Conservation (phyloP, 2,113 vertebrate genomes). For the Macheiramphus alcinus region DNA sequence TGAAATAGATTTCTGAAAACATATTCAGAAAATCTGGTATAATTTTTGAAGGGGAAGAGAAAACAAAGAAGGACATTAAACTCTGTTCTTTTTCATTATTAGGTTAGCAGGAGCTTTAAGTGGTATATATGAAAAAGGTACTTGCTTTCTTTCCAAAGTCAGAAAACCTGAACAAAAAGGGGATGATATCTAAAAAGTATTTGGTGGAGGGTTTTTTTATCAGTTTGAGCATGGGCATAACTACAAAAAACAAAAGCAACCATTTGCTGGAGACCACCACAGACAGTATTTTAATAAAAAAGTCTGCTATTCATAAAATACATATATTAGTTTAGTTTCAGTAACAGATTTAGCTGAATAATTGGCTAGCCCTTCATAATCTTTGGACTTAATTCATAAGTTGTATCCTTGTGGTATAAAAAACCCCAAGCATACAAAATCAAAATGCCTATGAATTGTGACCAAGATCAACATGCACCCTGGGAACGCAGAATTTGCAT, state of each 20-base stretch:
- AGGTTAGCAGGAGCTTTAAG: neutral
- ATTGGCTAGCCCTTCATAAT: neutral
- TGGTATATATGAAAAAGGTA: neutral
- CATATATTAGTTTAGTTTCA: neutral
- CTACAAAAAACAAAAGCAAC: neutral
- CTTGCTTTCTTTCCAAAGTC: neutral
- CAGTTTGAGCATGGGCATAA: neutral
- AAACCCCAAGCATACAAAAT: neutral
- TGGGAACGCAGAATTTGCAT: neutral
- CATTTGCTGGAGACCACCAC: neutral
- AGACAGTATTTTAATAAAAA: neutral
- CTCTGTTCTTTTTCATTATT: neutral
- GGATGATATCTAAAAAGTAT: neutral
- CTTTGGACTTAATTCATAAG: neutral
- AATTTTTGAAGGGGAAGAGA: neutral
- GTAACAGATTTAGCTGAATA: neutral
- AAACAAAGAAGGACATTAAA: neutral
- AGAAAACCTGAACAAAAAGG: neutral
- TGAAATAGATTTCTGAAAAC: neutral
- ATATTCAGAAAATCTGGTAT: neutral
- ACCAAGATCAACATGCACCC: neutral
- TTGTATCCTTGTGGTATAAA: neutral
- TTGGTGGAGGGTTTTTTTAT: neutral
- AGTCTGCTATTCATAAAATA: neutral
- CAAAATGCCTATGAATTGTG: neutral